Conservation (phyloP, 2,888 invertebrate genomes). For the Eupsilia transversa region DNA sequence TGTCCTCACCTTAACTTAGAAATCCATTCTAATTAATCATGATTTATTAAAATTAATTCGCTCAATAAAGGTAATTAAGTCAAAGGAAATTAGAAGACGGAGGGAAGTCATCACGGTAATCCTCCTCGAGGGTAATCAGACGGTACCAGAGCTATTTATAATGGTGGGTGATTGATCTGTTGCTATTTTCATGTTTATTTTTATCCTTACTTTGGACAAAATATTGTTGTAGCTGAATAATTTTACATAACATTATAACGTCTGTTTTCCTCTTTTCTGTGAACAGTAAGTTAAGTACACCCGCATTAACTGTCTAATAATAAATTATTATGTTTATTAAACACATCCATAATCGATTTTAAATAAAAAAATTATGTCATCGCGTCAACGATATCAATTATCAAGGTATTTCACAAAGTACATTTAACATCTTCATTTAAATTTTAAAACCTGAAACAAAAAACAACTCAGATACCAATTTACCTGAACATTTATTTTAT, state of each 20-base stretch:
- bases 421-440: neutral
- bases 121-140: conserved; percentile 31
- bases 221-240: neutral
- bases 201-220: neutral
- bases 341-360: neutral
- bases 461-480: neutral
- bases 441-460: neutral
- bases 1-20: conserved; percentile 50
- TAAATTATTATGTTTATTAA: neutral
- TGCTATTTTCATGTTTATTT: conserved; percentile 2
- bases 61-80: conserved; percentile 70
- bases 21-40: conserved; percentile 72
- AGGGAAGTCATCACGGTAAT: conserved; percentile 41
- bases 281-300: neutral
- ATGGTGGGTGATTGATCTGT: conserved; percentile 28
- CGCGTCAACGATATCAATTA: neutral
- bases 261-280: neutral
- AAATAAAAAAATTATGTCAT: neutral
- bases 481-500: neutral
- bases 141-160: conserved; percentile 11
- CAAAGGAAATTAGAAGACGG: conserved; percentile 50
- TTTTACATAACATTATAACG: neutral
- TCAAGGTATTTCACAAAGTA: neutral
- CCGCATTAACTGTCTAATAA: neutral
- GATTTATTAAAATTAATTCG: conserved; percentile 76